Evolutionary conservation across 2,888 invertebrate genomes (phyloP), one percentile per base, ranked within the genome.

Genomic region (Sycophila texana): DNA sequence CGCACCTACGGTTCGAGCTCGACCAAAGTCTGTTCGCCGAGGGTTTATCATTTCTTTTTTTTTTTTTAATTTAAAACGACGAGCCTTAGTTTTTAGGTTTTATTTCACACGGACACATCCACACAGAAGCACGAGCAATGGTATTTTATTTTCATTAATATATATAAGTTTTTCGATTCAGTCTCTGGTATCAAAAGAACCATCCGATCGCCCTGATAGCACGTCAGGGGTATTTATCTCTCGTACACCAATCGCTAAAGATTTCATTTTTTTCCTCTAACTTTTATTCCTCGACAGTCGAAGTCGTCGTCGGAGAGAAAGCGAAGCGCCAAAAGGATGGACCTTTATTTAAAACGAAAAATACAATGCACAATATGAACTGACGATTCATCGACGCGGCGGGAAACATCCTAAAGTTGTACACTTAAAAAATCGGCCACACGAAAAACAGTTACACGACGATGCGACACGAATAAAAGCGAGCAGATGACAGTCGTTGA

Each of bases 171-270:
- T 26, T 39, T 79, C 75, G 51, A 79, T 79, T 81, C 79, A 81
- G 79, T 79, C 81, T 81, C 81, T 81, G 77, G 77, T 81, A 79
- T 79, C 65, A 79, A 81, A 81, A 81, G 71, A 81, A 81, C 77
- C 77, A 79, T 72, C 68, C 74, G 47, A 81, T 77, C 63, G 47
- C 79, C 67, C 72, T 68, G 68, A 70, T 39, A 68, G 30, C 14
- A 0, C 4, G 53, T 77, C 76, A 74, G 65, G 74, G 71, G 39
- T 39, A 71, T 68, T 78, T 58, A 10, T 55, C 75, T 75, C 70
- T 79, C 70, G 60, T 71, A 79, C 72, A 76, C 53, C 68, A 68
- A 79, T 79, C 65, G 61, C 61, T 67, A 81, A 74, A 57, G 18
- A 66, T 78, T 71, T 39, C 70, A 26, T 10, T 39, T 39, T 39